These are phyloP conservation scores for Gymnoscelis rufifasciata DNA, from an alignment of 2,888 invertebrate genomes.

Conservation along the genomic window DNA sequence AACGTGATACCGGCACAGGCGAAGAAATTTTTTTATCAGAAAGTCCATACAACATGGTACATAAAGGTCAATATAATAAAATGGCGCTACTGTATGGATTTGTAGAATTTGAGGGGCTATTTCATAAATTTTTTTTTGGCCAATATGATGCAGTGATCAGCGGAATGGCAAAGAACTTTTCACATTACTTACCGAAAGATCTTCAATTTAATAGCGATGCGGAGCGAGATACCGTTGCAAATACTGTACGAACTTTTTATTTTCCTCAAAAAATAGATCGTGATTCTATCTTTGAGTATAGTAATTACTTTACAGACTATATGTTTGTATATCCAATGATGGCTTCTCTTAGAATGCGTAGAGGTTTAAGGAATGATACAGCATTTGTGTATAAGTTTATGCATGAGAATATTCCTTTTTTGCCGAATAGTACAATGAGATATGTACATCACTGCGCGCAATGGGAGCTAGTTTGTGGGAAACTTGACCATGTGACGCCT, in stretches of 20 bases:
- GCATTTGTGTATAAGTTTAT: constrained; percentile 46
- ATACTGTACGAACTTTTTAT: too few relatives aligned
- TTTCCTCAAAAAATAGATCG: too few relatives aligned
- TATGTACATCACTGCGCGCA: constrained; percentile 24
- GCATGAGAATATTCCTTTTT: constrained; percentile 31
- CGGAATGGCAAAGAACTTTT: too few relatives aligned
- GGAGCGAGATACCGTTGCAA: too few relatives aligned
- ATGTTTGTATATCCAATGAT: constrained; percentile 38
- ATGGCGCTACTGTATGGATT: constrained; percentile 40
- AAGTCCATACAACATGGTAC: constrained; percentile 32
- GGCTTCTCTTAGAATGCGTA: constrained; percentile 35
- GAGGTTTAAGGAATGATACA: constrained; percentile 33
- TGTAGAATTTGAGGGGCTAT: constrained; percentile 40
- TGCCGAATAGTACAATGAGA: constrained; percentile 34
- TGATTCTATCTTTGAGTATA: neutral
- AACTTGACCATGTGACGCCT: constrained; percentile 21
- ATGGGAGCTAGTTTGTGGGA: too few relatives aligned
- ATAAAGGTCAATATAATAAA: constrained; percentile 21
- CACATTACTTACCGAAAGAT: too few relatives aligned
- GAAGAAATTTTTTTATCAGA: constrained; percentile 34
- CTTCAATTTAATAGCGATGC: too few relatives aligned
- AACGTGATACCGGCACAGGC: constrained; percentile 24
- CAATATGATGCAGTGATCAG: too few relatives aligned
- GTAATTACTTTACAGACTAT: constrained; percentile 51
- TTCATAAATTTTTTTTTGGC: too few relatives aligned